Base-by-base conservation (phyloP, 37 sponge, comb jelly and placozoan genomes). In the Petrosia ficiformis region DNA sequence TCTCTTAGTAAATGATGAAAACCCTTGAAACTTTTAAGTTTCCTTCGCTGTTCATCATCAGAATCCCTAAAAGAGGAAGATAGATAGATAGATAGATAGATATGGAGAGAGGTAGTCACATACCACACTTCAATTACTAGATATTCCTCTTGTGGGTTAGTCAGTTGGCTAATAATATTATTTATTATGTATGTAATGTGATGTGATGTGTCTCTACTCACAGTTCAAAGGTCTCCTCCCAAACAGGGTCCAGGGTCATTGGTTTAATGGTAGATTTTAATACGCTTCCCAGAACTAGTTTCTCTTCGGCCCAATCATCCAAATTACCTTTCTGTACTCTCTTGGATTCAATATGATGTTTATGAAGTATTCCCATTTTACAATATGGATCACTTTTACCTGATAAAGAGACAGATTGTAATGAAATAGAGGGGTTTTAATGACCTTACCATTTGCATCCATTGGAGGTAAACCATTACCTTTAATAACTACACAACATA, bases 341-440 rank as follows among this genome's bases (percentile, higher is more conserved):
- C 2, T 73, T 24, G 8, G 26, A 30, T 24, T 73, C 70, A 24
- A 30, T 68, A 22, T 44, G 61, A 6, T 8, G 33, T 30, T 43
- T 32, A 65, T 31, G 14, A 22, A 87, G 31, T 25, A 87, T 73
- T n/a, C 78, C 78, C 30, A 87, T 31, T 19, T 67, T 35, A 71
- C 83, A 82, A 59, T 77, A 87, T 3, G 88, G 88, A 67, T 87
- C 88, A 82, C 88, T 87, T 67, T 38, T 70, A 14, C 83, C 88
- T 85, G 68, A 39, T 54, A 14, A n/a, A 0, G 59, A 2, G 1
- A 28, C 8, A 44, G 43, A 6, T n/a, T 42, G 33, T 42, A 39
- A 69, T 69, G 33, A 69, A 42, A 5, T 25, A 4, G 24, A 69
- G 22, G 33, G 36, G 39, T 28, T 4, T 3, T 35, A 25, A 41